These are phyloP conservation scores for Hedychridium roseum DNA, from an alignment of 2,888 invertebrate species.

Conservation along the genomic window DNA sequence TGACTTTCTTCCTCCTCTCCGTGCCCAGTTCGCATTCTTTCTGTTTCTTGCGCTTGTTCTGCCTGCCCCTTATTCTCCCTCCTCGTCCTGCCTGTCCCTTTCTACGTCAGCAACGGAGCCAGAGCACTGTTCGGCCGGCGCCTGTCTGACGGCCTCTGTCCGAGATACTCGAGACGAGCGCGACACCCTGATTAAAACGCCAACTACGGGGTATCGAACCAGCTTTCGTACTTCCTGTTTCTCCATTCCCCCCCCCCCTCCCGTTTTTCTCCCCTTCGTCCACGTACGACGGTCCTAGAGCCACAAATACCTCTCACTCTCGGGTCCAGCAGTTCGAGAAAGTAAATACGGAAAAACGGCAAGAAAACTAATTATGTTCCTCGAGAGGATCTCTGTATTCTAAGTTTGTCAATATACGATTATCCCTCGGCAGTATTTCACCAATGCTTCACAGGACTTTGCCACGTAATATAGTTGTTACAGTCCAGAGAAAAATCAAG, in stretches of 20 bases:
- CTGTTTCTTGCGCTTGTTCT: slow-evolving; percentile 9
- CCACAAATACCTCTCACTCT: slow-evolving; percentile 15
- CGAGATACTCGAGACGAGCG: slow-evolving; percentile 48
- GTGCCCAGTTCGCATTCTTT: slow-evolving; percentile 25
- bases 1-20: no score
- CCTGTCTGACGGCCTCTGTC: slow-evolving; percentile 43
- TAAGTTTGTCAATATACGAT: no score
- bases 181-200: slow-evolving; percentile 50
- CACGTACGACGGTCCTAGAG: background rate
- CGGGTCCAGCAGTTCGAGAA: slow-evolving; percentile 28
- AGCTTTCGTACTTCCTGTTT: slow-evolving; percentile 26
- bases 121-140: slow-evolving; percentile 27
- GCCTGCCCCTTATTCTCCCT: slow-evolving; percentile 20
- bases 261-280: background rate
- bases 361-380: slow-evolving; percentile 35
- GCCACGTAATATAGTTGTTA: no score
- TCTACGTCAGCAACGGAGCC: background rate
- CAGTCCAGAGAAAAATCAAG: no score
- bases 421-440: no score
- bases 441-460: no score
- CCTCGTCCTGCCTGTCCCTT: background rate
- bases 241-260: slow-evolving; percentile 10
- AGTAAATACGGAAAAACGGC: slow-evolving; percentile 28
- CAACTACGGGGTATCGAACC: slow-evolving; percentile 39
- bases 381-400: slow-evolving; percentile 9